phyloP scores from a whole-genome alignment of 2,113 vertebrate genomes.

The Muntiacus reevesi region DNA sequence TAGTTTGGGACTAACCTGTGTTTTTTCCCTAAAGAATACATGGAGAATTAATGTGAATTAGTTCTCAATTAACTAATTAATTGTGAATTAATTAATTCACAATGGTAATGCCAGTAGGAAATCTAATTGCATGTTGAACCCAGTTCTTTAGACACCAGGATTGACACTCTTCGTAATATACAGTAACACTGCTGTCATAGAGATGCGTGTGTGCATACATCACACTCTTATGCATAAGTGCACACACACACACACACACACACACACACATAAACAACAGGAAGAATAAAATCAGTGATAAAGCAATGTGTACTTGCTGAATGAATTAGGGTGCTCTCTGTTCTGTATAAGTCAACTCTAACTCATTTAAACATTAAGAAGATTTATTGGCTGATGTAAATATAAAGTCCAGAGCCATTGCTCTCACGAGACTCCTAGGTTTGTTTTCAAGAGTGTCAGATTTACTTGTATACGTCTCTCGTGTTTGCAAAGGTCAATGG shows the following conservation, averaged over 20 bases:
- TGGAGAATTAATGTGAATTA: background rate
- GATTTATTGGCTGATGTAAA: background rate
- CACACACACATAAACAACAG: background rate
- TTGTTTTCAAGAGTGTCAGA: background rate
- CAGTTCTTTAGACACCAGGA: fast-evolving
- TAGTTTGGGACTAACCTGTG: too few species aligned
- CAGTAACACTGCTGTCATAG: background rate
- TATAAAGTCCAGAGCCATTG: background rate
- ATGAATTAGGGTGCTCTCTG: background rate
- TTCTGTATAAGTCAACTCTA: background rate
- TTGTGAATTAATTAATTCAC: background rate
- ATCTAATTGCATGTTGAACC: too few species aligned
- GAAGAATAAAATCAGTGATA: background rate
- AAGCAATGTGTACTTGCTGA: background rate
- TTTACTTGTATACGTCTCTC: background rate
- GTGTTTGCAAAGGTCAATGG: background rate
- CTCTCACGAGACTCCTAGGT: background rate
- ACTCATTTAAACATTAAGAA: background rate
- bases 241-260: background rate
- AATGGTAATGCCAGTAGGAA: background rate
- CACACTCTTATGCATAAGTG: too few species aligned
- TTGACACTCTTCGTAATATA: background rate
- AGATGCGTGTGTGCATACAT: fast-evolving
- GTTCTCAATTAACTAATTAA: too few species aligned
- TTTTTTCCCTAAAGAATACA: background rate